Evolutionary conservation across 2,888 invertebrate genomes (phyloP).

Genomic region (Lucinisca nassula): DNA sequence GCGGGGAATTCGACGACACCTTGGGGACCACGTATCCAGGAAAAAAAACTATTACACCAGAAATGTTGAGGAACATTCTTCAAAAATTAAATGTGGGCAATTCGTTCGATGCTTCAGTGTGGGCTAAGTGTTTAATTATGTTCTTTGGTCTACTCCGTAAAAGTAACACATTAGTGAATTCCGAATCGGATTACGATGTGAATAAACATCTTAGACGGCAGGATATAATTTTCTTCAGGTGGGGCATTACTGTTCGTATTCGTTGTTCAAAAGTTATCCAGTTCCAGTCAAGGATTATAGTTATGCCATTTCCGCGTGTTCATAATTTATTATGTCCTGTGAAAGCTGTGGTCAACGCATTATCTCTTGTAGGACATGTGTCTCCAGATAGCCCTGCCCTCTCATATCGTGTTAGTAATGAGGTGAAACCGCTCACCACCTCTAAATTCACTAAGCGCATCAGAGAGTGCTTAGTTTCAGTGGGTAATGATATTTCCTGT

Average conservation of each 20-base stretch:
- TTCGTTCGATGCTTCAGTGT: constrained; percentile 34
- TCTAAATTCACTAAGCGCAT: too few relatives aligned
- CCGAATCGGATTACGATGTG: background rate
- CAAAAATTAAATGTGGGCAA: constrained; percentile 5
- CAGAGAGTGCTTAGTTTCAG: too few relatives aligned
- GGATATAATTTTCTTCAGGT: constrained; percentile 13
- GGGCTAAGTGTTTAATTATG: constrained; percentile 29
- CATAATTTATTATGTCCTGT: constrained; percentile 28
- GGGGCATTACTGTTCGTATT: constrained; percentile 30
- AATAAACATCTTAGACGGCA: constrained; percentile 23
- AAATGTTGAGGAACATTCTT: constrained; percentile 14
- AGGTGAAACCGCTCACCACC: background rate
- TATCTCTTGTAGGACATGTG: background rate
- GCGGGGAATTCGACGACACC: background rate
- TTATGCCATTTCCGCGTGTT: constrained; percentile 24
- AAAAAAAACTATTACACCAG: constrained; percentile 33
- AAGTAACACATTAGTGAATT: constrained; percentile 24
- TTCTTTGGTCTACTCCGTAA: constrained; percentile 27
- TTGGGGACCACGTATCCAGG: background rate
- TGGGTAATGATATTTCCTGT: too few relatives aligned
- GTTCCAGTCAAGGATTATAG: constrained; percentile 28
- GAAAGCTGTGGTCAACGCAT: constrained; percentile 17
- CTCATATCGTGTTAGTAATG: background rate
- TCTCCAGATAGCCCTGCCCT: constrained; percentile 21
- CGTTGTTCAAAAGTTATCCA: constrained; percentile 39